A percentile compares a stretch with the other conserved stretches of the same genome.
phyloP scores from a whole-genome alignment of 2,113 vertebrate species.

The Nettapus auritus region DNA sequence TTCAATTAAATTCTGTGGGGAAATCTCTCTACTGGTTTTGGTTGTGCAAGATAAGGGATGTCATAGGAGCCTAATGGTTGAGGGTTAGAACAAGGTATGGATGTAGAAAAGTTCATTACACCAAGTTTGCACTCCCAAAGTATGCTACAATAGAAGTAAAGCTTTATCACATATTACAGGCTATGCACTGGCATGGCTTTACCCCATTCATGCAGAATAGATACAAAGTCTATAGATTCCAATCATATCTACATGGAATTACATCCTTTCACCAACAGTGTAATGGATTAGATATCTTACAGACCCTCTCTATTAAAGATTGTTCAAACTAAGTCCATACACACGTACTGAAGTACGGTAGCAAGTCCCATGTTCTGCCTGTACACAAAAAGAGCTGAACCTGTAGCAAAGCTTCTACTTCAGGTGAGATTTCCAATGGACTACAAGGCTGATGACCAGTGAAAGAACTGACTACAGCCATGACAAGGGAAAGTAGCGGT shows the following conservation, averaged over 20 bases:
- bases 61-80: background rate
- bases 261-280: background rate
- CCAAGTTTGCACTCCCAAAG: background rate
- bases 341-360: background rate
- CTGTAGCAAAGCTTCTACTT: background rate
- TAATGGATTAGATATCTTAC: background rate
- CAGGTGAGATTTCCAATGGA: background rate
- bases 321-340: background rate
- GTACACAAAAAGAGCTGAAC: background rate
- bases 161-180: background rate
- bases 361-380: background rate
- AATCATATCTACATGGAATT: background rate
- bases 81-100: background rate
- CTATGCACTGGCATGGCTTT: background rate
- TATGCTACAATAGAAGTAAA: background rate
- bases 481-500: background rate
- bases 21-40: background rate
- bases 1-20: background rate
- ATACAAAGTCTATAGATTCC: background rate
- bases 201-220: background rate
- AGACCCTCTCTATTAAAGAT: background rate
- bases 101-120: background rate
- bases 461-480: background rate
- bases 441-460: background rate
- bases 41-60: background rate